Evolutionary conservation across 2,888 invertebrate species (phyloP).

Genomic region (Microctonus brassicae): DNA sequence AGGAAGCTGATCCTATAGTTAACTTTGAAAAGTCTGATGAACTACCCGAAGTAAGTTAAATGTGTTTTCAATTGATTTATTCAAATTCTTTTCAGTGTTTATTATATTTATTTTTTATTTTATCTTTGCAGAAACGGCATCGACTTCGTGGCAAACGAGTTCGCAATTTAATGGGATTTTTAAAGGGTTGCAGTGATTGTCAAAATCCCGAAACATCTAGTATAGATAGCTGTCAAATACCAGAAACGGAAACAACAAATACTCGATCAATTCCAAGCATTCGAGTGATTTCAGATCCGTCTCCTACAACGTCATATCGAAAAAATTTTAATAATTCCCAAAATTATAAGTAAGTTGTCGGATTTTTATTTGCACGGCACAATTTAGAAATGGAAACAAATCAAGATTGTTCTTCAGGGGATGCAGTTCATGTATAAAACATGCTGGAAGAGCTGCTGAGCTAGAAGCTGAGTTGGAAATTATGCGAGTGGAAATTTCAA

Average conservation of each 20-base stretch:
- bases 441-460: constrained; percentile 44
- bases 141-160: constrained; percentile 61
- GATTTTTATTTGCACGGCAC: not conserved
- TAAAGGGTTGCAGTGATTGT: constrained; percentile 63
- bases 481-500: constrained; percentile 58
- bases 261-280: constrained; percentile 36
- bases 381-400: not conserved
- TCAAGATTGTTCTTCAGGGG: constrained; percentile 45
- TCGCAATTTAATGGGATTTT: constrained; percentile 43
- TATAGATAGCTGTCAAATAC: constrained; percentile 21
- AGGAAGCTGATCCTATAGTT: constrained; percentile 53
- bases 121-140: constrained; percentile 49
- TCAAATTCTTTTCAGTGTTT: not conserved
- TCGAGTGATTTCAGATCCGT: constrained; percentile 31
- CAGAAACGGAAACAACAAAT: constrained; percentile 21
- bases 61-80: not conserved
- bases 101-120: constrained; percentile 11
- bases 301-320: constrained; percentile 32
- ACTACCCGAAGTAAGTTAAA: constrained; percentile 53
- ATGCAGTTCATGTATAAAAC: constrained; percentile 52
- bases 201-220: constrained; percentile 47
- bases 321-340: constrained; percentile 25
- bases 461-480: constrained; percentile 58
- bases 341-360: constrained; percentile 36
- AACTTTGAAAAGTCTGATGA: constrained; percentile 42